phyloP scores from a whole-genome alignment of 2,888 invertebrate genomes.

The Ptychoptera contaminata region DNA sequence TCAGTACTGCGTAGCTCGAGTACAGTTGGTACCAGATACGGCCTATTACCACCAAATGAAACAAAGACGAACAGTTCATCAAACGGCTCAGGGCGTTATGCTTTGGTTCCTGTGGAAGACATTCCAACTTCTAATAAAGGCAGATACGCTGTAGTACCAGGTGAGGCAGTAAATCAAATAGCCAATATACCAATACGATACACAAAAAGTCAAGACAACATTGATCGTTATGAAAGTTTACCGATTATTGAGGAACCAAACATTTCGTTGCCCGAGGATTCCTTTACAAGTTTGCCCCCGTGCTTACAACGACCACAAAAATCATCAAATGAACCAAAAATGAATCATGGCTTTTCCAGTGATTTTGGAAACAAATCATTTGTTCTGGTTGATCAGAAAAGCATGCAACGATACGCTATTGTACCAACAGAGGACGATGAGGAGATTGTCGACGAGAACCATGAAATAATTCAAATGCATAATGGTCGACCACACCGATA shows the following conservation, averaged over 20 bases:
- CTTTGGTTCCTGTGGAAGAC: constrained; percentile 37
- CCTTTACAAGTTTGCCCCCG: constrained; percentile 25
- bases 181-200: constrained; percentile 20
- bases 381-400: constrained; percentile 35
- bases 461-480: constrained; percentile 31
- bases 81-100: constrained; percentile 32
- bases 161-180: constrained; percentile 16
- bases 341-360: constrained; percentile 30
- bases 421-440: constrained; percentile 47
- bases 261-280: constrained; percentile 22
- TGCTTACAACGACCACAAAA: constrained; percentile 9
- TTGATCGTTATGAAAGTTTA: constrained; percentile 19
- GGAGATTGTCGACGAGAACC: constrained; percentile 30
- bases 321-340: constrained; percentile 12
- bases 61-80: constrained; percentile 15
- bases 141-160: constrained; percentile 28
- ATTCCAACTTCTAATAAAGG: constrained; percentile 17
- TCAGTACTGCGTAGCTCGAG: no score
- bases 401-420: constrained; percentile 42
- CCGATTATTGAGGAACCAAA: constrained; percentile 17
- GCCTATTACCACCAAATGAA: background rate
- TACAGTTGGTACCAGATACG: background rate
- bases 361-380: constrained; percentile 30
- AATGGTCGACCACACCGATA: constrained; percentile 34
- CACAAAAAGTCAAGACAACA: constrained; percentile 26